These are phyloP conservation scores for Osmerus eperlanus DNA, from an alignment of 2,113 vertebrate species.

Conservation along the genomic window DNA sequence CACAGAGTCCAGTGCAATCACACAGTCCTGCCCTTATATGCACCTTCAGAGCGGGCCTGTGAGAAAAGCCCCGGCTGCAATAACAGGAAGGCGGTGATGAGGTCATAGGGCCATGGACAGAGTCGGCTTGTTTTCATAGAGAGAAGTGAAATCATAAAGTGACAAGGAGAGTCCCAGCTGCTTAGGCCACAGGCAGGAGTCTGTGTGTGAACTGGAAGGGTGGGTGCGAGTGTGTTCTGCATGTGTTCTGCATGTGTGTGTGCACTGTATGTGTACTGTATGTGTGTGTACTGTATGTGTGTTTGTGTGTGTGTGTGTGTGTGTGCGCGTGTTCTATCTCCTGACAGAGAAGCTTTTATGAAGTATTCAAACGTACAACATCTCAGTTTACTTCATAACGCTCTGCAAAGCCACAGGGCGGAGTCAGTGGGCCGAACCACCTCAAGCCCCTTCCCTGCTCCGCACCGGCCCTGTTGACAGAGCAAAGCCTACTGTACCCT, in stretches of 20 bases:
- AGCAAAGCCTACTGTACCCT: too few relatives aligned
- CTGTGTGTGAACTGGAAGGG: background rate
- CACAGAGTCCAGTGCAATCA: background rate
- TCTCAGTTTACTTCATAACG: too few relatives aligned
- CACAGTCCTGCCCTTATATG: background rate
- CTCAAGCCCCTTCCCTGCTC: too few relatives aligned
- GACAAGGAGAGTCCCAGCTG: slow-evolving; percentile 12
- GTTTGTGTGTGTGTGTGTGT: background rate
- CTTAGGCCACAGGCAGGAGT: background rate
- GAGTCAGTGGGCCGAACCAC: too few relatives aligned
- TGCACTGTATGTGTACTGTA: background rate
- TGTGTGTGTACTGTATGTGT: background rate
- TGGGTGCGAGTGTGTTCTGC: background rate
- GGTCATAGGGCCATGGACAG: slow-evolving; percentile 12
- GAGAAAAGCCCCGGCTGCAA: slow-evolving; percentile 4
- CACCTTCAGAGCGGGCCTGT: background rate
- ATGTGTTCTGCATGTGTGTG: background rate
- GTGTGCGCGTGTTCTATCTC: background rate
- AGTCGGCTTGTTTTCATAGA: slow-evolving; percentile 11
- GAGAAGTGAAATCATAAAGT: slow-evolving; percentile 15
- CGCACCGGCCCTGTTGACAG: too few relatives aligned
- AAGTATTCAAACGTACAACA: too few relatives aligned
- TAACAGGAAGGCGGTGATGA: slow-evolving; percentile 22
- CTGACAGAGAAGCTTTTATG: too few relatives aligned
- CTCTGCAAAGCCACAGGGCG: too few relatives aligned